phyloP scores from a whole-genome alignment of 2,113 vertebrate genomes.

The Vanacampus margaritifer region DNA sequence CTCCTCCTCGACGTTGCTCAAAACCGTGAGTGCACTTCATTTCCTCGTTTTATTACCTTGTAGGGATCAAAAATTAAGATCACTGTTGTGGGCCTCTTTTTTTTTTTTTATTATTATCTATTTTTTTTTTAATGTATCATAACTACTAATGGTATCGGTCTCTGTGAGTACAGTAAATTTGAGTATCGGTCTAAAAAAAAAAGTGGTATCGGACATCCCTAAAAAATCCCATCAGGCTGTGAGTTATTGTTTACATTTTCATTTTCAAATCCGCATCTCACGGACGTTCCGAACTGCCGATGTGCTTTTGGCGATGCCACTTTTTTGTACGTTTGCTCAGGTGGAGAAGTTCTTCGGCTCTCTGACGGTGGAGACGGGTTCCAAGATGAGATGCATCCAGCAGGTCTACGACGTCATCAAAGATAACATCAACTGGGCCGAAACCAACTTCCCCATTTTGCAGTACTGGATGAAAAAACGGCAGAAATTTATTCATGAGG shows the following conservation, averaged over 20 bases:
- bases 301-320: no score
- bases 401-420: slow-evolving; percentile 82
- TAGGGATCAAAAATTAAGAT: not conserved
- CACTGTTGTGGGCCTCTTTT: not conserved
- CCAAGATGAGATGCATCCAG: slow-evolving; percentile 80
- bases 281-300: no score
- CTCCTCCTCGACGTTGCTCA: slow-evolving; percentile 78
- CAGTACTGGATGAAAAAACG: slow-evolving; percentile 72
- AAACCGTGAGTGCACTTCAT: slow-evolving; percentile 69
- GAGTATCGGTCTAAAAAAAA: no score
- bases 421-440: slow-evolving; percentile 86
- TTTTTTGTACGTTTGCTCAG: no score
- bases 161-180: no score
- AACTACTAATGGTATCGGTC: no score
- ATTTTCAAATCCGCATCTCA: no score
- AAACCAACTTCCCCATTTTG: slow-evolving; percentile 78
- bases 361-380: slow-evolving; percentile 74
- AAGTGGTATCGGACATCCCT: no score
- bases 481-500: slow-evolving; percentile 23
- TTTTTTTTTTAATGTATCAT: not conserved
- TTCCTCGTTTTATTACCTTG: not conserved
- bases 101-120: not conserved
- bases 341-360: slow-evolving; percentile 81
- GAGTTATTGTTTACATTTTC: no score
- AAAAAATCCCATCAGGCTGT: no score